A percentile compares a stretch with the other conserved stretches of the same genome.
Evolutionary conservation across 35 echinoderm and acorn worm genomes (phyloP).

Genomic region (Nesometra sesokonis): DNA sequence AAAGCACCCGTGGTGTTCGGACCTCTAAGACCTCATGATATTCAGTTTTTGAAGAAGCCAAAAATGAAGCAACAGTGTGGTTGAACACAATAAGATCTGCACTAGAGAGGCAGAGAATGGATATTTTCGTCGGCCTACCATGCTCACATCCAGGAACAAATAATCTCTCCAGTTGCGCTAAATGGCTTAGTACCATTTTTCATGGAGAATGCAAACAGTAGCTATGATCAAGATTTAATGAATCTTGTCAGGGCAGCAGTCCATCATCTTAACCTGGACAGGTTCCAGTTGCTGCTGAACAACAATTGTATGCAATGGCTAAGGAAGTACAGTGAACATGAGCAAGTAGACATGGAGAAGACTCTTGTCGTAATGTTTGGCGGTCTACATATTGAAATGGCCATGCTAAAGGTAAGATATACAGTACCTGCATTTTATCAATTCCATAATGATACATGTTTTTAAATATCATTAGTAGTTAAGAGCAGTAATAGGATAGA

Average conservation of each 20-base stretch:
- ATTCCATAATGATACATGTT: too few species aligned
- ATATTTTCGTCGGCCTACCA: not conserved
- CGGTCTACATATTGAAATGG: slow-evolving; percentile 36
- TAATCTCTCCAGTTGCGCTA: not conserved
- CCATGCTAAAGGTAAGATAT: too few species aligned
- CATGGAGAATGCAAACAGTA: not conserved
- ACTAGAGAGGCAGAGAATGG: not conserved
- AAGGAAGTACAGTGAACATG: slow-evolving; percentile 43
- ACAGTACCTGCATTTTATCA: too few species aligned
- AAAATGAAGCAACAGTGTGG: not conserved
- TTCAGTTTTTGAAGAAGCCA: not conserved
- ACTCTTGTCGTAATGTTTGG: slow-evolving; percentile 49
- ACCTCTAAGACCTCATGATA: too few species aligned
- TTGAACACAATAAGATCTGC: not conserved
- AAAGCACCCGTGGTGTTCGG: not conserved
- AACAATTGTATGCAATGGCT: not conserved
- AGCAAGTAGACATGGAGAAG: slow-evolving; percentile 14
- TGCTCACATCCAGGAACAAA: not conserved
- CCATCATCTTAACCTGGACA: not conserved
- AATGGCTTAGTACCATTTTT: not conserved
- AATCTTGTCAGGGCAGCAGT: not conserved
- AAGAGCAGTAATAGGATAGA: too few species aligned
- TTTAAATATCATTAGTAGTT: too few species aligned
- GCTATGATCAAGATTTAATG: not conserved
- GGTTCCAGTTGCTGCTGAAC: not conserved